Evolutionary conservation across 2,888 invertebrate genomes (phyloP).

Genomic region (Diarsia dahlii): DNA sequence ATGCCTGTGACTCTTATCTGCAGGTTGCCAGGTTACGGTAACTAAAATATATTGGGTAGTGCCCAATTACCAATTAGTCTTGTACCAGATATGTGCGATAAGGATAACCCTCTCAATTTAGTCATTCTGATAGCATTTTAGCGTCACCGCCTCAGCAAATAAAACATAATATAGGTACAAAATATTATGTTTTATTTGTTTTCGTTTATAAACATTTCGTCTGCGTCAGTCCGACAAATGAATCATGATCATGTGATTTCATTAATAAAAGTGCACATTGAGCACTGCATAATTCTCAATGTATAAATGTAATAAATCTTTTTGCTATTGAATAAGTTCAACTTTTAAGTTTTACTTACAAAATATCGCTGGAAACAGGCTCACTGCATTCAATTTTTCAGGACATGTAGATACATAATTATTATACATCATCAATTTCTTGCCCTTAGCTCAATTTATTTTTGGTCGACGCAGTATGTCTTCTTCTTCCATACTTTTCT

Average conservation of each 20-base stretch:
- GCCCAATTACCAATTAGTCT: slow-evolving; percentile 11
- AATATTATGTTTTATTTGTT: slow-evolving; percentile 10
- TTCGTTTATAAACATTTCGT: not conserved
- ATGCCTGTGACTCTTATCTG: not conserved
- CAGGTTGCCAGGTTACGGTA: not conserved
- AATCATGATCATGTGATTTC: slow-evolving; percentile 22
- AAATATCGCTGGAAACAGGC: not conserved
- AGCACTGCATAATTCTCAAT: no score
- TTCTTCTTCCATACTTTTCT: no score
- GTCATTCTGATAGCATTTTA: slow-evolving; percentile 8
- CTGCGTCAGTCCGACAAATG: slow-evolving; percentile 9
- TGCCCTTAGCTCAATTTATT: not conserved
- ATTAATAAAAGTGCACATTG: slow-evolving; percentile 16
- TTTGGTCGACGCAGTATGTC: not conserved
- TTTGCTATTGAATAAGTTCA: not conserved
- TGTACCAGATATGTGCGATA: slow-evolving; percentile 11
- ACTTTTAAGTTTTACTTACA: not conserved
- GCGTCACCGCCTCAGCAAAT: not conserved
- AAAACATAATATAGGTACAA: no score
- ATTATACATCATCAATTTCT: not conserved
- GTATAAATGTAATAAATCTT: no score
- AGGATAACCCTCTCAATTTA: slow-evolving; percentile 9
- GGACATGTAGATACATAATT: no score
- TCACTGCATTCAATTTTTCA: not conserved
- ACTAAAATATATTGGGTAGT: slow-evolving; percentile 8